phyloP scores from a whole-genome alignment of 1,140 invertebrate species.

The Drosophila repleta region DNA sequence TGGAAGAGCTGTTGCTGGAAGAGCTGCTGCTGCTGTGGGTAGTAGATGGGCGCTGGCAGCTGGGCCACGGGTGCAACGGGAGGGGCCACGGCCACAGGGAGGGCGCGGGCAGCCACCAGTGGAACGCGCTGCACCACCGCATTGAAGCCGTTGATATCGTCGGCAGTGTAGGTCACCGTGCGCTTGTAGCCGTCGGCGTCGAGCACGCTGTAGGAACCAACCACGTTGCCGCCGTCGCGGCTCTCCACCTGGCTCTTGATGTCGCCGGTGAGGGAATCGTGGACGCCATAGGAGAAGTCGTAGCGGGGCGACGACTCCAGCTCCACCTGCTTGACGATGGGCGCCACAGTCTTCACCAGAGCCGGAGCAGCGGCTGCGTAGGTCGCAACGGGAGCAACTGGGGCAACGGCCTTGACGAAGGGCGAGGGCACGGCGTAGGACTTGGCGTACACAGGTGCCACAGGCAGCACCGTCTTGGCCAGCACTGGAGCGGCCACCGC shows the following conservation, averaged over 20 bases:
- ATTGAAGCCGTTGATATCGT: slow-evolving; percentile 85
- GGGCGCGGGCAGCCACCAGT: slow-evolving; percentile 62
- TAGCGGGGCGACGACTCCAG: slow-evolving; percentile 82
- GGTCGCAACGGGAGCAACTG: slow-evolving; percentile 43
- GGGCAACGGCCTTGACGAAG: slow-evolving; percentile 48
- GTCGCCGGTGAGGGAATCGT: slow-evolving; percentile 86
- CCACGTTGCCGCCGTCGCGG: slow-evolving; percentile 85
- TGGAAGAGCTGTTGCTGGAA: slow-evolving; percentile 30
- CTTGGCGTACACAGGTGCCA: slow-evolving; percentile 58
- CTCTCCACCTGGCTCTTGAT: slow-evolving; percentile 86
- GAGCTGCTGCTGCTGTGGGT: slow-evolving; percentile 59
- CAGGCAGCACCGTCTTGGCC: slow-evolving; percentile 46
- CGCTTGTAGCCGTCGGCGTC: slow-evolving; percentile 86
- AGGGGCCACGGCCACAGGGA: slow-evolving; percentile 33
- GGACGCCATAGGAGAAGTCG: slow-evolving; percentile 85
- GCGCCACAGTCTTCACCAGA: slow-evolving; percentile 41
- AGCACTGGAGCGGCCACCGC: slow-evolving; percentile 44
- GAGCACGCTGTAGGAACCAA: slow-evolving; percentile 85
- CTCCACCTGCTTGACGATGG: slow-evolving; percentile 68
- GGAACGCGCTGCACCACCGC: slow-evolving; percentile 85
- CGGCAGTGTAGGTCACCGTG: slow-evolving; percentile 85
- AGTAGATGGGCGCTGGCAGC: slow-evolving; percentile 66
- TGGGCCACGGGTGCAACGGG: slow-evolving; percentile 31
- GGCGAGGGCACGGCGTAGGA: slow-evolving; percentile 53
- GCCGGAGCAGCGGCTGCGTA: slow-evolving; percentile 33